A percentile compares a stretch with the other conserved stretches of the same genome.
phyloP scores from a whole-genome alignment of 2,888 invertebrate genomes.

The Eupithecia centaureata region DNA sequence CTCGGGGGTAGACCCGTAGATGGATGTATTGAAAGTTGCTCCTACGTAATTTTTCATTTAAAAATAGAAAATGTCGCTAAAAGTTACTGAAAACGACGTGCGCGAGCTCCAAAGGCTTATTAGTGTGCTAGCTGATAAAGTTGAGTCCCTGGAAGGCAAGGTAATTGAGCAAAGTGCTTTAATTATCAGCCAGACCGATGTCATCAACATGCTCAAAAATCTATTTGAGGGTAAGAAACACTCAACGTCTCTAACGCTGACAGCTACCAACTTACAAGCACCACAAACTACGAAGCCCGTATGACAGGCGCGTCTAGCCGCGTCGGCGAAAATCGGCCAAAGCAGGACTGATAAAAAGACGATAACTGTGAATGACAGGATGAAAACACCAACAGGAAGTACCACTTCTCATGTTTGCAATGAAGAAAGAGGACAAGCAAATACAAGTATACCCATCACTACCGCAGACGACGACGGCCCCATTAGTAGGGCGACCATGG shows the following conservation, averaged over 20 bases:
- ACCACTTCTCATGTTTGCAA: slow-evolving; percentile 6
- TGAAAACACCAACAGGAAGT: neutral
- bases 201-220: neutral
- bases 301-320: slow-evolving; percentile 13
- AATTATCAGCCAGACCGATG: slow-evolving; percentile 3
- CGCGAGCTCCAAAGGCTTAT: too few relatives aligned
- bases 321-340: slow-evolving; percentile 10
- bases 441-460: neutral
- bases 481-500: slow-evolving; percentile 18
- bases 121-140: too few relatives aligned
- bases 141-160: too few relatives aligned
- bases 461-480: neutral
- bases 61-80: too few relatives aligned
- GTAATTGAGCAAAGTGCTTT: slow-evolving; percentile 15
- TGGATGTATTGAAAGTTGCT: too few relatives aligned
- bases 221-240: slow-evolving; percentile 20
- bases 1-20: too few relatives aligned
- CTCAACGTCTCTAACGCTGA: neutral
- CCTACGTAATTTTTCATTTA: too few relatives aligned
- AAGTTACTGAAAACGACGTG: too few relatives aligned
- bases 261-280: neutral
- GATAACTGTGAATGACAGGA: slow-evolving; percentile 1
- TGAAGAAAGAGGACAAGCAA: neutral
- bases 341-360: slow-evolving; percentile 13
- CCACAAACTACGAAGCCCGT: slow-evolving; percentile 8